These are phyloP conservation scores for Mareca strepera DNA, from an alignment of 2,797 vertebrate genomes.

Conservation along the genomic window DNA sequence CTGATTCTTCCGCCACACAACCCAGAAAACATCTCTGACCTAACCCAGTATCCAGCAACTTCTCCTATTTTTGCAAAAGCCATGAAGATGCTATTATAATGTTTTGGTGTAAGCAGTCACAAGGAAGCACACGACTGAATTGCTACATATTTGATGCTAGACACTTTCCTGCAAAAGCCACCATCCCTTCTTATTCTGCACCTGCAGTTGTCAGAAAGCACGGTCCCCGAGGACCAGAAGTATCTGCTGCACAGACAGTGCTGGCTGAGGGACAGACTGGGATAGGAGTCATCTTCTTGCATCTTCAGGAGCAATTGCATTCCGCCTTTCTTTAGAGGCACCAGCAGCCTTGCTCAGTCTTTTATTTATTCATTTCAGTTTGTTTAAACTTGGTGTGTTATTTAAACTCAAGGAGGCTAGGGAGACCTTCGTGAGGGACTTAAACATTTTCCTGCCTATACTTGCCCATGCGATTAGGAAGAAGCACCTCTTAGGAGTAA, in stretches of 20 bases:
- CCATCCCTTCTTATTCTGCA: not conserved
- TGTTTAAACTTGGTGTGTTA: not conserved
- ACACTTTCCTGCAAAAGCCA: not conserved
- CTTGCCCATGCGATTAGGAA: fast-evolving
- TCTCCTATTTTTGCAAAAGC: not conserved
- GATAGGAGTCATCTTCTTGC: not conserved
- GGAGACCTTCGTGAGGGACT: not conserved
- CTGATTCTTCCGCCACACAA: not conserved
- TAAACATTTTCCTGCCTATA: not conserved
- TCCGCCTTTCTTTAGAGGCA: not conserved
- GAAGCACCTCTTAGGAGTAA: not conserved
- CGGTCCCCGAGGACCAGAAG: fast-evolving
- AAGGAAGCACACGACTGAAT: not conserved
- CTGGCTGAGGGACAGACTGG: not conserved
- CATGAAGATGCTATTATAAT: not conserved
- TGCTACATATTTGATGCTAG: not conserved
- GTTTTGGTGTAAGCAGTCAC: not conserved
- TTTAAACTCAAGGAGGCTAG: not conserved
- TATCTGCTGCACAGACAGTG: not conserved
- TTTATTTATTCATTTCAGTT: not conserved
- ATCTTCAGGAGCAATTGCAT: not conserved
- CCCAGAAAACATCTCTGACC: not conserved
- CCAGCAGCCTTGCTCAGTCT: not conserved
- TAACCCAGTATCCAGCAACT: not conserved
- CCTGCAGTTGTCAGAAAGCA: not conserved